Evolutionary conservation across 1,140 invertebrate genomes (phyloP), one percentile per base, ranked within the genome.

Genomic region (Amyelois transitella): DNA sequence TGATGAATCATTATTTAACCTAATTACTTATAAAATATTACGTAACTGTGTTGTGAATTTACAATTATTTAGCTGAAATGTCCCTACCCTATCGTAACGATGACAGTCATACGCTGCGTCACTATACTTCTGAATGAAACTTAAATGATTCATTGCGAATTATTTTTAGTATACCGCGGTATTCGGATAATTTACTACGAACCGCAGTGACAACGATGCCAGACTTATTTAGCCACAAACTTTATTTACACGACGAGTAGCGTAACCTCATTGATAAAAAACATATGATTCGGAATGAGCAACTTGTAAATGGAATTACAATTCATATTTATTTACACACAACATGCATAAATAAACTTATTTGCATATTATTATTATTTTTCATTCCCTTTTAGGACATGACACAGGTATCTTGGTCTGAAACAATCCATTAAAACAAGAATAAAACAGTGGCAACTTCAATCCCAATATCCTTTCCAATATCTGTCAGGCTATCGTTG

Each of bases 141-240:
- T 8, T 12, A 38, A 62, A 67, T 86, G 82, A 83, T 74, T 86
- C 82, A 86, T 63, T 61, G 58, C 55, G 54, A 69, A 79, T 69
- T 81, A 79, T 84, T 79, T 82, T 77, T 82, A 81, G 72, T 73
- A 45, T 62, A 62, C 58, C 62, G 62, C 61, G 70, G 72, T 75
- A 80, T 81, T 78, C 66, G 43, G 64, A 67, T 71, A 70, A 77
- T 81, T 86, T 82, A 83, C 80, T 86, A 86, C 70, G 72, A 79
- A 81, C 66, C 71, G 72, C 71, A 24, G 7, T 4, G 17, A 38
- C 17, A 14, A 71, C 69, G 58, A 68, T 69, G 69, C 72, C 62
- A 72, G 77, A 61, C 71, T 69, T 72, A 62, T 56, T 28, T 28
- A 28, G 2, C 7, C 2, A 5, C 7, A 28, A 28, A 4, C 7